phyloP scores from a whole-genome alignment of 2,113 vertebrate species.

The Okapia johnstoni region DNA sequence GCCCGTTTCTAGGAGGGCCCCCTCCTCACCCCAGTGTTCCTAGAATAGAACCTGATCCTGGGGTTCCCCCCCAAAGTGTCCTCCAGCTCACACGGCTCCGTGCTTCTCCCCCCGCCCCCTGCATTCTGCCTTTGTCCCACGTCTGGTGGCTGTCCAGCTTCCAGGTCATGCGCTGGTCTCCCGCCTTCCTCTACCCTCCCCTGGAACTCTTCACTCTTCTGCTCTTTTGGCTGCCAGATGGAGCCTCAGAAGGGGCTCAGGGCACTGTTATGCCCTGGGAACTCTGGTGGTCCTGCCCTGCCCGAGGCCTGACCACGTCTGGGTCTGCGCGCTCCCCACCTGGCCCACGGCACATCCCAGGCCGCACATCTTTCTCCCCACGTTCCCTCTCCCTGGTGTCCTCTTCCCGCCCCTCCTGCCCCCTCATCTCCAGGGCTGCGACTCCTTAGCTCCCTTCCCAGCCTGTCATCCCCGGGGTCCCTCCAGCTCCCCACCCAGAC shows the following conservation, averaged over 20 bases:
- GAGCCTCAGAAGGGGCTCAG: background rate
- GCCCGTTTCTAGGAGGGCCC: background rate
- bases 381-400: rapidly evolving
- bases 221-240: background rate
- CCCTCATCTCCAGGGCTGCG: background rate
- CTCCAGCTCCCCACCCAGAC: background rate
- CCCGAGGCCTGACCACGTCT: background rate
- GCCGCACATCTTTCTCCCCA: rapidly evolving
- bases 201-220: background rate
- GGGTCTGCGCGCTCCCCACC: background rate
- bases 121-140: background rate
- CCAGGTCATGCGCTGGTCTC: too few species aligned
- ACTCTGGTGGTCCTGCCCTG: background rate
- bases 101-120: background rate
- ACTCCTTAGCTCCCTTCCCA: too few species aligned
- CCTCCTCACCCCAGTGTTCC: background rate
- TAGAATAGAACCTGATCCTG: background rate
- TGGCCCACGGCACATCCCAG: background rate
- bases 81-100: background rate
- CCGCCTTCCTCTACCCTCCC: background rate
- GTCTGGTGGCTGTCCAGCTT: background rate
- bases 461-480: background rate
- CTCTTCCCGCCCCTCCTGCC: background rate
- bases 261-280: rapidly evolving
- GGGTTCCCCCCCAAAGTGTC: background rate